Evolutionary conservation across 2,797 vertebrate species (phyloP).

Genomic region (Trichosurus vulpecula): DNA sequence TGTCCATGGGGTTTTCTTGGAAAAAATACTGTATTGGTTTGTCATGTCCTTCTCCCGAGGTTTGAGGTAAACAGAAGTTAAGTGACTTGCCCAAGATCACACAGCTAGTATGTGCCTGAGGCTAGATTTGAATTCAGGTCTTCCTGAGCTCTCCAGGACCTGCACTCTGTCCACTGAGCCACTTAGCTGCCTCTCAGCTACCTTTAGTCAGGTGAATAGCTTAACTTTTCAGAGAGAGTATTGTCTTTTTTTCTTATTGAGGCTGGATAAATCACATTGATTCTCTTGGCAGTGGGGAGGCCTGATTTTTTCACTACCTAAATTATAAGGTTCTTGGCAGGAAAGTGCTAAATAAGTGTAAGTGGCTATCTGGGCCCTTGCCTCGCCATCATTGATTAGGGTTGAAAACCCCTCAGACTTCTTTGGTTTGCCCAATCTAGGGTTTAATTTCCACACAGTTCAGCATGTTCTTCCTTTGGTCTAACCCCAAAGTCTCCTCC

Average conservation of each 20-base stretch:
- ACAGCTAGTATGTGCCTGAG: not conserved
- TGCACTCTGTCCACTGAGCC: not conserved
- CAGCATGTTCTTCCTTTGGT: not conserved
- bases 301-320: not conserved
- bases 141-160: not conserved
- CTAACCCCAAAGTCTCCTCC: not conserved
- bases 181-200: not conserved
- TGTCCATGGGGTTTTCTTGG: not conserved
- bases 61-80: not conserved
- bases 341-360: not conserved
- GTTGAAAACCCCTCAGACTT: not conserved
- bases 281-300: not conserved
- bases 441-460: not conserved
- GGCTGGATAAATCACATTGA: not conserved
- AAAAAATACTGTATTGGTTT: not conserved
- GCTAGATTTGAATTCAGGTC: not conserved
- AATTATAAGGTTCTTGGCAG: not conserved
- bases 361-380: not conserved
- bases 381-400: not conserved
- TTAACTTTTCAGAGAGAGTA: not conserved
- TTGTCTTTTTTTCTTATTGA: not conserved
- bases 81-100: not conserved
- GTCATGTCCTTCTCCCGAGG: not conserved
- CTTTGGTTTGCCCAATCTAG: not conserved
- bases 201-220: not conserved